A percentile compares a stretch with the other conserved stretches of the same genome.
Evolutionary conservation across 1,140 invertebrate genomes (phyloP).

Genomic region (Pollicipes pollicipes): DNA sequence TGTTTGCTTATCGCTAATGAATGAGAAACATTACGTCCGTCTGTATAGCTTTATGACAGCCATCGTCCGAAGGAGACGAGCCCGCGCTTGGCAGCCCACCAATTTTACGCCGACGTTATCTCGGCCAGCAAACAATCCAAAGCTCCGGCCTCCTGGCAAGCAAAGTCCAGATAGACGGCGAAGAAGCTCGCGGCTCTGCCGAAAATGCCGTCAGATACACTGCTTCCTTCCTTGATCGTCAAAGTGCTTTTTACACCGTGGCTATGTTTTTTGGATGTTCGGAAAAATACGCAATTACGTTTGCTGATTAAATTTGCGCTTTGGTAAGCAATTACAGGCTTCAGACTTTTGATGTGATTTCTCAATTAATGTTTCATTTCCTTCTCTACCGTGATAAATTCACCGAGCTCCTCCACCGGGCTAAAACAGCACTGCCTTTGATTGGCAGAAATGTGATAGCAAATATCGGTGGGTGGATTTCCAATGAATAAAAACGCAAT

Average conservation of each 20-base stretch:
- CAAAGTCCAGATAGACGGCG: neutral
- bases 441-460: neutral
- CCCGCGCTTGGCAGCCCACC: neutral
- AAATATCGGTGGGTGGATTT: neutral
- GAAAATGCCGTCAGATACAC: too few relatives aligned
- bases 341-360: neutral
- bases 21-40: neutral
- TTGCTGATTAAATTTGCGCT: neutral
- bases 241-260: too few relatives aligned
- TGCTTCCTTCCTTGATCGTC: too few relatives aligned
- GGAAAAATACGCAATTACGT: neutral
- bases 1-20: constrained; percentile 2
- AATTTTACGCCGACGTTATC: neutral
- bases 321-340: neutral
- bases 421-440: neutral
- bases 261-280: too few relatives aligned
- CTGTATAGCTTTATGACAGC: constrained; percentile 1
- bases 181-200: neutral
- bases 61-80: neutral
- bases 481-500: neutral
- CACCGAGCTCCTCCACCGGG: too few relatives aligned
- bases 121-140: neutral
- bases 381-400: too few relatives aligned
- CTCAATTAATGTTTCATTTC: neutral
- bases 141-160: neutral